These are phyloP conservation scores for Sus cebifrons DNA, from an alignment of 2,797 vertebrate species.

Conservation along the genomic window DNA sequence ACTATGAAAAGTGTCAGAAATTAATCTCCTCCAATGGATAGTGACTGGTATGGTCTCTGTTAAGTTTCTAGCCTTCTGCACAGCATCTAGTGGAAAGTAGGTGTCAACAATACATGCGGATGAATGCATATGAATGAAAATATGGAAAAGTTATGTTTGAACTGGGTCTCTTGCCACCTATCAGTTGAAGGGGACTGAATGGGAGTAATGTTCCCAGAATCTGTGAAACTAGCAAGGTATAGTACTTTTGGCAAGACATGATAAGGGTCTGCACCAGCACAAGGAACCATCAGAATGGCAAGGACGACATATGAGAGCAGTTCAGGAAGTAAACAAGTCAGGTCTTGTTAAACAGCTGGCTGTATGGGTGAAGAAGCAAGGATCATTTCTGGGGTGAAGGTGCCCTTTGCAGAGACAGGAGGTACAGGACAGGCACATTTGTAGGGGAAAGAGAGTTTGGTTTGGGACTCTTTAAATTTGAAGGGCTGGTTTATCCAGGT, in stretches of 20 bases:
- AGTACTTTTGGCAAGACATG: slow-evolving; percentile 55
- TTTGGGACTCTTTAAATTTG: slow-evolving; percentile 42
- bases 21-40: slow-evolving; percentile 37
- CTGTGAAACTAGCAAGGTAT: slow-evolving; percentile 35
- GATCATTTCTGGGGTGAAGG: slow-evolving; percentile 60
- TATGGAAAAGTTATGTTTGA: slow-evolving; percentile 61
- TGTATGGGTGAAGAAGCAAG: neutral
- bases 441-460: slow-evolving; percentile 8
- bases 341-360: neutral
- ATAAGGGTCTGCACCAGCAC: slow-evolving; percentile 10
- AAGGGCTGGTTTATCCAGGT: slow-evolving; percentile 61
- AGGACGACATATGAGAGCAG: neutral
- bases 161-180: neutral
- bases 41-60: neutral
- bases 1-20: slow-evolving; percentile 39
- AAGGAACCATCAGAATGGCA: slow-evolving; percentile 39
- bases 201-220: slow-evolving; percentile 33
- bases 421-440: slow-evolving; percentile 16
- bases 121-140: slow-evolving; percentile 45
- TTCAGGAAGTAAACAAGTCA: slow-evolving; percentile 37
- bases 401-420: slow-evolving; percentile 31
- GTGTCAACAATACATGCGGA: slow-evolving; percentile 51
- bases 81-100: slow-evolving; percentile 48
- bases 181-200: slow-evolving; percentile 6
- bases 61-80: slow-evolving; percentile 29